Evolutionary conservation across 1,140 invertebrate genomes (phyloP).

Genomic region (Lepidurus couesii): DNA sequence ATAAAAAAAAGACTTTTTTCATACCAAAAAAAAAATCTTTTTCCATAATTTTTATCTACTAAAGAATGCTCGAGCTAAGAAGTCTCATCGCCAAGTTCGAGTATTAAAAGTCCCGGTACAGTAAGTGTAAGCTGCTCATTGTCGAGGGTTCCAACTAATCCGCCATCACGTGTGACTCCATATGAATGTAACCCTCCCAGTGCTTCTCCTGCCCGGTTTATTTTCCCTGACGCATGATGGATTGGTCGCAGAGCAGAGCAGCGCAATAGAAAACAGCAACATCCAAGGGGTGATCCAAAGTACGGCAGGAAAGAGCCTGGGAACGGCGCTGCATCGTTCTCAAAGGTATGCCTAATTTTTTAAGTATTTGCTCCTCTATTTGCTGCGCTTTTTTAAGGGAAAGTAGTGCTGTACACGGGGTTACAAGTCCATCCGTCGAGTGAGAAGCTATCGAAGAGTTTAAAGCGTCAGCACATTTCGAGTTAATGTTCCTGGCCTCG

Average conservation of each 20-base stretch:
- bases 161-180: neutral
- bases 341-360: neutral
- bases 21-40: too few species aligned
- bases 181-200: neutral
- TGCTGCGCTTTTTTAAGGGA: neutral
- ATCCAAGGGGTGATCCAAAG: neutral
- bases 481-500: neutral
- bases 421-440: neutral
- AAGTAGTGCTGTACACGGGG: neutral
- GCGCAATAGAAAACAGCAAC: constrained; percentile 2
- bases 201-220: neutral
- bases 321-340: neutral
- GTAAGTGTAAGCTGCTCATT: neutral
- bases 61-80: too few species aligned
- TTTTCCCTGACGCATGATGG: constrained; percentile 1
- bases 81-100: neutral
- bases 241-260: neutral
- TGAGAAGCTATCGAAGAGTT: too few species aligned
- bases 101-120: neutral
- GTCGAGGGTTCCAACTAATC: neutral
- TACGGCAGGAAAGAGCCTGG: neutral
- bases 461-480: neutral
- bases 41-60: too few species aligned
- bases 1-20: too few species aligned
- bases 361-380: neutral